phyloP scores from a whole-genome alignment of 2,888 invertebrate species.

The Acleris emargana region DNA sequence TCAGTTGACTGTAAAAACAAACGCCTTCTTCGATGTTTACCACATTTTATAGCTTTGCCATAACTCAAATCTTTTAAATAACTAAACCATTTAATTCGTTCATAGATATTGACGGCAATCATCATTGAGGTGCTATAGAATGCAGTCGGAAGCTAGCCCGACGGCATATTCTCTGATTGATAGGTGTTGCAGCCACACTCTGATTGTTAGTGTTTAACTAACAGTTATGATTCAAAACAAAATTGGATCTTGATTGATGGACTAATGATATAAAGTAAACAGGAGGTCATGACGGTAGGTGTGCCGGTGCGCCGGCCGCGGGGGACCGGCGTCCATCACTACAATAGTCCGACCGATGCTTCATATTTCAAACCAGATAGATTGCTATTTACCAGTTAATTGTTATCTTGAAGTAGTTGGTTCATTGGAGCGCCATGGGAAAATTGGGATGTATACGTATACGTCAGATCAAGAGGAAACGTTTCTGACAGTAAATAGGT shows the following conservation, averaged over 20 bases:
- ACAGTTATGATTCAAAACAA: conserved; percentile 78
- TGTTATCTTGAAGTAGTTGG: conserved; percentile 16
- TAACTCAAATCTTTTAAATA: conserved; percentile 32
- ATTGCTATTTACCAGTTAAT: conserved; percentile 29
- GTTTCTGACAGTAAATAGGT: background rate
- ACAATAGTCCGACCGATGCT: conserved; percentile 54
- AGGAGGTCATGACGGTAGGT: conserved; percentile 63
- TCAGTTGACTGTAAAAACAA: conserved; percentile 4
- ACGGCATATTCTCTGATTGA: conserved; percentile 64
- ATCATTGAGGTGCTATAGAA: conserved; percentile 39
- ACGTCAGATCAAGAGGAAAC: too few relatives aligned
- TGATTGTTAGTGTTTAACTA: conserved; percentile 80
- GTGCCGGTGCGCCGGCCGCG: conserved; percentile 54
- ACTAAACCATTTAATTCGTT: conserved; percentile 33
- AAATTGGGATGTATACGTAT: background rate
- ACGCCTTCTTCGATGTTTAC: conserved; percentile 3
- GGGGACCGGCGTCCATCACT: conserved; percentile 59
- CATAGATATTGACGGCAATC: conserved; percentile 35
- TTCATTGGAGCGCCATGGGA: conserved; percentile 8
- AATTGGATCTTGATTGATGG: conserved; percentile 81
- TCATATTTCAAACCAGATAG: conserved; percentile 46
- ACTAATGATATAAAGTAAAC: conserved; percentile 82
- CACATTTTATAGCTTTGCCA: conserved; percentile 6
- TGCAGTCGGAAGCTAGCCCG: conserved; percentile 48
- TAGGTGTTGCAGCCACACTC: conserved; percentile 65